Conservation (phyloP, 2,797 vertebrate species). For the Sandelia bainsii region DNA sequence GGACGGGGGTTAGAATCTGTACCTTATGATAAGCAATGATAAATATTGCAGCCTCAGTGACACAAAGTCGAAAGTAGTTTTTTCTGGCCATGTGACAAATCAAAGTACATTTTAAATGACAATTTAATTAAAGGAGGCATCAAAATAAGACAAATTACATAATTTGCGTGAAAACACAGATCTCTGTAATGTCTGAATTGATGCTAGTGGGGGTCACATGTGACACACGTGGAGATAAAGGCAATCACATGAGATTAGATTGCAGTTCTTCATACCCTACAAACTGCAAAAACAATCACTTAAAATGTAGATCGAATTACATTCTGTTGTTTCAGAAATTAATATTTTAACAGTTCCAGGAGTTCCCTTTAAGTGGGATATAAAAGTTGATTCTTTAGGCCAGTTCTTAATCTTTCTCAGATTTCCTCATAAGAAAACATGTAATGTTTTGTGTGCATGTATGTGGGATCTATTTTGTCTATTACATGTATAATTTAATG, state of each 20-base stretch:
- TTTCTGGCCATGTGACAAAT: conserved; percentile 6
- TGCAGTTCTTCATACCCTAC: not conserved
- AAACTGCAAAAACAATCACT: conserved; percentile 11
- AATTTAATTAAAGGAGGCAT: conserved; percentile 4
- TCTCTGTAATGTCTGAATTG: not conserved
- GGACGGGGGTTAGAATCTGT: conserved; percentile 46
- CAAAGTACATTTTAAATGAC: conserved; percentile 12
- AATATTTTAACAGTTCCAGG: conserved; percentile 5
- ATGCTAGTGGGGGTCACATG: conserved; percentile 7
- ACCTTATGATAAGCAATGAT: conserved; percentile 63
- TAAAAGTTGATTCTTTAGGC: conserved; percentile 19
- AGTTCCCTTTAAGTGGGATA: conserved; percentile 22
- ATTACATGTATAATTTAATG: conserved; percentile 17
- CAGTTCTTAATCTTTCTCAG: conserved; percentile 44
- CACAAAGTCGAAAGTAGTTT: conserved; percentile 16
- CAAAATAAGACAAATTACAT: not conserved
- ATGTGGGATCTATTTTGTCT: conserved; percentile 1
- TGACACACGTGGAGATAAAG: conserved; percentile 26
- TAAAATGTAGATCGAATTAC: not conserved
- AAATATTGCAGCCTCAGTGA: conserved; percentile 23
- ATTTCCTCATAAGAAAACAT: conserved; percentile 41
- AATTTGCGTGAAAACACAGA: conserved; percentile 6
- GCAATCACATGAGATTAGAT: conserved; percentile 5
- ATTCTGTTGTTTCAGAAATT: not conserved
- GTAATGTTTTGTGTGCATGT: conserved; percentile 17